A percentile compares a stretch with the other conserved stretches of the same genome.
phyloP scores from a whole-genome alignment of 2,888 invertebrate genomes.

The Polydesmus complanatus region DNA sequence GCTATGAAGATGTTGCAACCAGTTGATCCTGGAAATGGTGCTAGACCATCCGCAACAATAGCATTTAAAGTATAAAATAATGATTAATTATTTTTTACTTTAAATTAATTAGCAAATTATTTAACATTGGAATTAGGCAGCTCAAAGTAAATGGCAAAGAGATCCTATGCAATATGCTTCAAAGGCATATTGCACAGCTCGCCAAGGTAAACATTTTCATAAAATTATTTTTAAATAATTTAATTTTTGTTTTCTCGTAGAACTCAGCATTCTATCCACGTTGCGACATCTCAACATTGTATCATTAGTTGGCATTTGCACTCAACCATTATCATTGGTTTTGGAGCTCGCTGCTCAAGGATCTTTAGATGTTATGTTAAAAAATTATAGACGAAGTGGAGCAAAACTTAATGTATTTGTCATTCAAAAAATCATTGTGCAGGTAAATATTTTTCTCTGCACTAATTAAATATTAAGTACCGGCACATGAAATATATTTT shows the following conservation, averaged over 20 bases:
- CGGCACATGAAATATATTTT: background rate
- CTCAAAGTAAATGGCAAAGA: slow-evolving; percentile 78
- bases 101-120: background rate
- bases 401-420: slow-evolving; percentile 64
- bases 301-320: slow-evolving; percentile 76
- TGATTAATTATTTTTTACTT: background rate
- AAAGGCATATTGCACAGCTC: slow-evolving; percentile 88
- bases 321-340: slow-evolving; percentile 73
- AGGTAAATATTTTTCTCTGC: slow-evolving; percentile 37
- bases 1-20: slow-evolving; percentile 95
- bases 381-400: slow-evolving; percentile 72
- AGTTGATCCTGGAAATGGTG: slow-evolving; percentile 64
- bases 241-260: too few relatives aligned
- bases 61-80: slow-evolving; percentile 38
- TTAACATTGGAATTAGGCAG: slow-evolving; percentile 40
- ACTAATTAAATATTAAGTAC: background rate
- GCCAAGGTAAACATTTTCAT: too few relatives aligned
- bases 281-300: slow-evolving; percentile 85
- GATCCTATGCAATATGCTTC: slow-evolving; percentile 84
- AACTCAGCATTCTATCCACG: slow-evolving; percentile 70
- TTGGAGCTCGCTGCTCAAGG: slow-evolving; percentile 85
- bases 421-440: slow-evolving; percentile 70
- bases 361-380: slow-evolving; percentile 66
- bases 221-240: too few relatives aligned
- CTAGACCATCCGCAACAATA: slow-evolving; percentile 47